phyloP scores from a whole-genome alignment of 1,140 invertebrate genomes.

The Bicyclus anynana region DNA sequence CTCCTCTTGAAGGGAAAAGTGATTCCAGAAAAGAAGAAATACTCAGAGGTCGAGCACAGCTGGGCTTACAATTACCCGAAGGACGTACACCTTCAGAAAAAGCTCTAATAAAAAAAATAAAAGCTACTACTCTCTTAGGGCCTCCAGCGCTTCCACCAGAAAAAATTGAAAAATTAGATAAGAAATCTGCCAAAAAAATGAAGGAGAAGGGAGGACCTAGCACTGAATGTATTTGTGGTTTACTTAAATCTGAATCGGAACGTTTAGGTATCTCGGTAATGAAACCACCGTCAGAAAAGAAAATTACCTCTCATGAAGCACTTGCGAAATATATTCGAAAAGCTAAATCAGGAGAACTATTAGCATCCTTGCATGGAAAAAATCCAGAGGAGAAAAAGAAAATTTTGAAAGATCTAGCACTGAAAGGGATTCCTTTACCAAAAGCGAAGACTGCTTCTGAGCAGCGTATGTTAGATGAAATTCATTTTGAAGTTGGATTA shows the following conservation, averaged over 20 bases:
- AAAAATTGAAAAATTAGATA: slow-evolving; percentile 29
- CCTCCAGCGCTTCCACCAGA: slow-evolving; percentile 18
- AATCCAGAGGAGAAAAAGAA: slow-evolving; percentile 35
- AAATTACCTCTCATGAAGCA: not conserved
- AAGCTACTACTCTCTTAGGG: not conserved
- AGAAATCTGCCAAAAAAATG: slow-evolving; percentile 30
- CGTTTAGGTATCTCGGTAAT: too few relatives aligned
- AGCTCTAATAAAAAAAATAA: slow-evolving; percentile 8
- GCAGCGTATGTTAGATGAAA: slow-evolving; percentile 30
- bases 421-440: slow-evolving; percentile 30
- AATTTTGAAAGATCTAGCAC: slow-evolving; percentile 27
- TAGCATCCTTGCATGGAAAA: slow-evolving; percentile 39
- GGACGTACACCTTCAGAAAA: slow-evolving; percentile 22
- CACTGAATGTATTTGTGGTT: slow-evolving; percentile 36
- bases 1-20: slow-evolving; percentile 21
- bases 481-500: slow-evolving; percentile 29
- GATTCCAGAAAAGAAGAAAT: not conserved
- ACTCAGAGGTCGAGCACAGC: slow-evolving; percentile 11
- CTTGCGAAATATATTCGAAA: slow-evolving; percentile 19
- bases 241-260: slow-evolving; percentile 30
- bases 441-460: slow-evolving; percentile 36
- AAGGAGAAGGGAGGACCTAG: slow-evolving; percentile 35
- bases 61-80: slow-evolving; percentile 18
- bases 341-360: slow-evolving; percentile 15
- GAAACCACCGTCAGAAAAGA: not conserved